These are phyloP conservation scores for Botrylloides violaceus DNA, from an alignment of 23 tunicate species.

Conservation along the genomic window DNA sequence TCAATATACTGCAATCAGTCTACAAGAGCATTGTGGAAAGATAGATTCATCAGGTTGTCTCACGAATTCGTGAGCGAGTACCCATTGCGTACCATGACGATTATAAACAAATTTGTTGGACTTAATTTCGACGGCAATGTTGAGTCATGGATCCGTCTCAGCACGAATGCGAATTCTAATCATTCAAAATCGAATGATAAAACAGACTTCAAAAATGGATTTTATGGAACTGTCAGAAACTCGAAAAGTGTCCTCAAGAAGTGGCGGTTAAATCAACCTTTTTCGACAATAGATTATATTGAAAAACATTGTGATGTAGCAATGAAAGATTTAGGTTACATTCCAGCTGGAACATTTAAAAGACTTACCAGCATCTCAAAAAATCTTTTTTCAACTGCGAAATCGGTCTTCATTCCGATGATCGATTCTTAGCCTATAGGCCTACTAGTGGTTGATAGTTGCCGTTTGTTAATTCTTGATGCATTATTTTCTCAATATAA, in stretches of 20 bases:
- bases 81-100: constrained; percentile 16
- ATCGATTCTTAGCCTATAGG: too few relatives aligned
- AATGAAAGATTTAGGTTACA: constrained; percentile 30
- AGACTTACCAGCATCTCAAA: not conserved
- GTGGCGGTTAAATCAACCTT: constrained; percentile 11
- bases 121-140: constrained; percentile 23
- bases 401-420: too few relatives aligned
- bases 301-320: constrained; percentile 13
- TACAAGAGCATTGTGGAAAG: constrained; percentile 8
- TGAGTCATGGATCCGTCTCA: constrained; percentile 12
- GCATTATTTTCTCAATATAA: too few relatives aligned
- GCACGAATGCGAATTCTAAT: not conserved
- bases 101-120: constrained; percentile 34
- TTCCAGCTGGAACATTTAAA: not conserved
- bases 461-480: too few relatives aligned
- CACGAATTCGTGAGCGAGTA: constrained; percentile 28
- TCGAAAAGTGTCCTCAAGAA: constrained; percentile 8
- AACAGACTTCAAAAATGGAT: not conserved
- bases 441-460: too few relatives aligned
- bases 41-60: constrained; percentile 17
- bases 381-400: not conserved
- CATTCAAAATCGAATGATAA: not conserved
- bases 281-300: not conserved
- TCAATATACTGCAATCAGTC: not conserved
- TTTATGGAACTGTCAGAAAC: constrained; percentile 24